phyloP scores from a whole-genome alignment of 2,888 invertebrate species.

The Nephrotoma guestfalica region DNA sequence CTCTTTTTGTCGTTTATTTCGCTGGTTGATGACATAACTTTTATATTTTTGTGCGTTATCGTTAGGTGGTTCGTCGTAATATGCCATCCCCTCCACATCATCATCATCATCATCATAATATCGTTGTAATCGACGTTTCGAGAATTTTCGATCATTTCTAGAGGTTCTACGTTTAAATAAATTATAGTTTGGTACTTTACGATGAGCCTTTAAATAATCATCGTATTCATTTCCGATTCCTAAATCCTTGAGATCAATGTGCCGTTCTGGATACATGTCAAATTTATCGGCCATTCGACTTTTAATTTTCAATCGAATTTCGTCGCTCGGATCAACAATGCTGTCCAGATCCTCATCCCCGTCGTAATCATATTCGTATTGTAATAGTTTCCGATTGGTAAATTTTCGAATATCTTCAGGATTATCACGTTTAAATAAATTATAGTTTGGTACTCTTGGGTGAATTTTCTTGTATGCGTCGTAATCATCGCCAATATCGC shows the following conservation, averaged over 20 bases:
- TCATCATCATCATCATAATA: background rate
- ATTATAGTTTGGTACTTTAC: background rate
- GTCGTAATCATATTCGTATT: background rate
- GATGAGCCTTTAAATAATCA: background rate
- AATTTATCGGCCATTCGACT: background rate
- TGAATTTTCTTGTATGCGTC: background rate
- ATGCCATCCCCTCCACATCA: background rate
- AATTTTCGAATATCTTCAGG: background rate
- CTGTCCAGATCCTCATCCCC: background rate
- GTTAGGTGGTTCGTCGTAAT: background rate
- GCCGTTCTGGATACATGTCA: background rate
- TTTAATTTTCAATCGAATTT: background rate
- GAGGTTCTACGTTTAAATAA: background rate
- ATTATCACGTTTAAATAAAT: background rate
- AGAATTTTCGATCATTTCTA: background rate
- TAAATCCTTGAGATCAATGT: background rate
- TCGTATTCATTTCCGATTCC: background rate
- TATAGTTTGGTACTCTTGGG: background rate
- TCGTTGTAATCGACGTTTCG: background rate
- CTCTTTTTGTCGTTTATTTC: background rate
- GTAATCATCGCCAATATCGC: background rate
- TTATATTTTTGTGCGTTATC: background rate
- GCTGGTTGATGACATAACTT: background rate
- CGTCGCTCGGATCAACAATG: background rate
- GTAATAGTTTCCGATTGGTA: background rate